A percentile compares a stretch with the other conserved stretches of the same genome.
These are phyloP conservation scores for Erpobdella octoculata DNA, from an alignment of 2,888 invertebrate species.

Conservation along the genomic window DNA sequence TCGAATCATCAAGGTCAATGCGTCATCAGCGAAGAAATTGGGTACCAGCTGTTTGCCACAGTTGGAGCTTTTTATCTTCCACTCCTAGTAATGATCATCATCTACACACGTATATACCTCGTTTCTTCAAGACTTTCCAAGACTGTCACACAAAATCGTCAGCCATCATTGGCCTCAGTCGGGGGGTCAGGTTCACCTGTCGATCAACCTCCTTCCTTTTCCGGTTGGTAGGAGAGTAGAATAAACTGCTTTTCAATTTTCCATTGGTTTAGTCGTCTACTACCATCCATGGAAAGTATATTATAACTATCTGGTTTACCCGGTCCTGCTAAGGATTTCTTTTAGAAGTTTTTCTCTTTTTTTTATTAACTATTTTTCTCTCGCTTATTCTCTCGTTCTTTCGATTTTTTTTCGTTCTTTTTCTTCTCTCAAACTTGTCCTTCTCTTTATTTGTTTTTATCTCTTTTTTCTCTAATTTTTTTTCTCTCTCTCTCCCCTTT, in stretches of 20 bases:
- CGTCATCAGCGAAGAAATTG: conserved; percentile 82
- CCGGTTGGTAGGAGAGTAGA: background rate
- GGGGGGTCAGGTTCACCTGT: background rate
- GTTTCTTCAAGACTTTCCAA: conserved; percentile 42
- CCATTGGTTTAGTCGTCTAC: background rate
- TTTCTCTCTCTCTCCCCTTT: too few relatives aligned
- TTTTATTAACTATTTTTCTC: background rate
- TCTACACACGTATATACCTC: conserved; percentile 76
- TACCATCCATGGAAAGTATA: background rate
- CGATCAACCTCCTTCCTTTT: background rate
- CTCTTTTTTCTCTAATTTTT: too few relatives aligned
- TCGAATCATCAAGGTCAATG: conserved; percentile 56
- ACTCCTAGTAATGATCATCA: conserved; percentile 85
- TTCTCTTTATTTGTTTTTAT: too few relatives aligned
- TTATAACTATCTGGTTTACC: background rate
- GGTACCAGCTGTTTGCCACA: conserved; percentile 88
- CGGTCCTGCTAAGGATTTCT: too few relatives aligned
- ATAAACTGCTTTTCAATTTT: background rate
- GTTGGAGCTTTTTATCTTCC: conserved; percentile 83
- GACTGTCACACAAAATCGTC: conserved; percentile 38
- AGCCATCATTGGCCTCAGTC: conserved; percentile 13
- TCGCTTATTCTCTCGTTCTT: background rate
- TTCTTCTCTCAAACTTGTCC: too few relatives aligned
- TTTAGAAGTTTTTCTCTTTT: too few relatives aligned
- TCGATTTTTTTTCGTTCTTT: background rate